Evolutionary conservation across 1,140 invertebrate genomes (phyloP).

Genomic region (Sarcophaga peregrina): DNA sequence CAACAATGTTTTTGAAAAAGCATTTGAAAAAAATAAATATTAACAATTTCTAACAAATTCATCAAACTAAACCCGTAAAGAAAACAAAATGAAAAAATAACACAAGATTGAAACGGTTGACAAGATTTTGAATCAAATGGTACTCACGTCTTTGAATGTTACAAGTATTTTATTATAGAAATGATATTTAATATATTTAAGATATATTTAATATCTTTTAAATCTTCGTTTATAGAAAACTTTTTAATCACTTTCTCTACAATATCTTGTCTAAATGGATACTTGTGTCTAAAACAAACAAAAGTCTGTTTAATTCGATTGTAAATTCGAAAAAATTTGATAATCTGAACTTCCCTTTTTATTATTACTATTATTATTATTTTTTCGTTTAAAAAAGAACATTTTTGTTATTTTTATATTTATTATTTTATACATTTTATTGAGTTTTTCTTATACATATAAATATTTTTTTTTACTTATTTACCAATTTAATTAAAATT

Average conservation of each 20-base stretch:
- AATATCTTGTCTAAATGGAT: neutral
- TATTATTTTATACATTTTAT: neutral
- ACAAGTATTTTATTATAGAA: neutral
- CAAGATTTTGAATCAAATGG: too few species aligned
- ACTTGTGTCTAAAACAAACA: constrained; percentile 3
- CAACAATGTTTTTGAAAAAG: neutral
- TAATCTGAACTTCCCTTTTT: neutral
- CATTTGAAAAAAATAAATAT: constrained; percentile 5
- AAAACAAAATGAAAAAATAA: too few species aligned
- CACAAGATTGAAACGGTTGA: too few species aligned
- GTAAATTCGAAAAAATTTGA: constrained; percentile 1
- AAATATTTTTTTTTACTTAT: too few species aligned
- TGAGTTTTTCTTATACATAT: neutral
- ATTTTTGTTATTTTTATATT: neutral
- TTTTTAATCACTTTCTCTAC: too few species aligned
- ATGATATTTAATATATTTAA: neutral
- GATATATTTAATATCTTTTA: too few species aligned
- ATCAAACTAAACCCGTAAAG: neutral
- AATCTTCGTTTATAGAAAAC: too few species aligned
- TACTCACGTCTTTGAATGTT: neutral
- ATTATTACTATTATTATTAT: neutral
- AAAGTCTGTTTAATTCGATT: neutral
- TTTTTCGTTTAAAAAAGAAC: neutral
- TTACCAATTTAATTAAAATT: neutral
- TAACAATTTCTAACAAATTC: constrained; percentile 4